Percentiles rank a stretch among this genome's conserved stretches.
Conservation (phyloP, 2,888 invertebrate species). For the Luperina nickerlii region DNA sequence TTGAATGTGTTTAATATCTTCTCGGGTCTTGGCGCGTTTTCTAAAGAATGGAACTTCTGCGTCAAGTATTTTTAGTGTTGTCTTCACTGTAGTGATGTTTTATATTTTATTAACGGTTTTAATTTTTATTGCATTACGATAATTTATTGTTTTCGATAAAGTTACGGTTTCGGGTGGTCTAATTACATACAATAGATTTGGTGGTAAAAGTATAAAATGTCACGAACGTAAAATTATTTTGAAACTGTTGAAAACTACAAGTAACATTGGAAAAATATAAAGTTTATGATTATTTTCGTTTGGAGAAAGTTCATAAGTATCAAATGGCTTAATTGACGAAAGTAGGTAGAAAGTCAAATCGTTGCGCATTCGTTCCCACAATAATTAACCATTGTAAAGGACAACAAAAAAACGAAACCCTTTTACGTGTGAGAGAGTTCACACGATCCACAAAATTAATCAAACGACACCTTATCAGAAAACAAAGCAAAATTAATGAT, state of each 20-base stretch:
- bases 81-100: constrained; percentile 51
- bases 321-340: constrained; percentile 27
- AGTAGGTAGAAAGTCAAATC: constrained; percentile 23
- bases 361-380: constrained; percentile 37
- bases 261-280: not conserved
- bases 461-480: constrained; percentile 29
- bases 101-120: constrained; percentile 58
- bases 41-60: constrained; percentile 21
- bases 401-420: constrained; percentile 35
- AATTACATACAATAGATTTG: constrained; percentile 38
- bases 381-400: constrained; percentile 21
- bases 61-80: not conserved
- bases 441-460: constrained; percentile 48
- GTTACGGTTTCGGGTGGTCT: constrained; percentile 67
- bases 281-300: not conserved
- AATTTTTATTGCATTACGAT: constrained; percentile 62
- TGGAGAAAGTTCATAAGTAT: constrained; percentile 14
- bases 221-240: not conserved
- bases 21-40: no score
- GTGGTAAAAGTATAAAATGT: constrained; percentile 14
- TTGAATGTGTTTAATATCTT: not conserved
- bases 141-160: constrained; percentile 62
- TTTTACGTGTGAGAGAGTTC: constrained; percentile 47
- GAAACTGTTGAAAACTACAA: constrained; percentile 7
- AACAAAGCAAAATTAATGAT: constrained; percentile 58